Evolutionary conservation across 2,888 invertebrate species (phyloP), one percentile per base, ranked within the genome.

Genomic region (Andrena trimmerana): DNA sequence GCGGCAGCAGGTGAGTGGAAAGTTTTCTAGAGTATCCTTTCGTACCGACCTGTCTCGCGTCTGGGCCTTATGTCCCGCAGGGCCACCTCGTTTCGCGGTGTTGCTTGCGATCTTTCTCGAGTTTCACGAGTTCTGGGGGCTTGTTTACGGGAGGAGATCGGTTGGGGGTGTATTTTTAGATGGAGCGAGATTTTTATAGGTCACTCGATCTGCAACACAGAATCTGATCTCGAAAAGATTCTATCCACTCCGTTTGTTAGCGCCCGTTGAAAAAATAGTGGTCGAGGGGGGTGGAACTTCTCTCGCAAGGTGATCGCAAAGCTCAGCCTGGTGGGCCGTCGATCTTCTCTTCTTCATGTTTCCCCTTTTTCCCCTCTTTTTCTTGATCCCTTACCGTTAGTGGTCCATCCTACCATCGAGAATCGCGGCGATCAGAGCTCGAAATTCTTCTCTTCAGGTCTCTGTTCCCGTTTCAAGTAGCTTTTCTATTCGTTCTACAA

Each of bases 1-100:
- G 65, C 59, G 76, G 74, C 72, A 31, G 73, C 78, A 88, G 89
- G 88, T 88, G 85, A 89, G 87, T 75, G 68, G 63, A 71, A 66
- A 81, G 62, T 72, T 71, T 82, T 62, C 70, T 74, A 48, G 36
- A 63, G 67, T 81, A 81, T 81, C 71, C 48, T 78, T 71, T 83
- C 48, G 68, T 60, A 50, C 60, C 63, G 63, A 67, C 66, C 48
- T 67, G 71, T 42, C 57, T 57, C 57, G 57, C 68, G 72, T 36
- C 63, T n/a, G 83, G 73, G 68, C 68, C 62, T 63, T 63, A 24
- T 24, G 66, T 78, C 67, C 67, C 72, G 42, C 52, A 72, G 71
- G 80, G 71, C 50, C 59, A 24, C n/a, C 2, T 20, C 24, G 8
- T 33, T 31, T 0, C n/a, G 16, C n/a, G 66, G 5, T 24, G 2